Percentiles rank a stretch among this genome's conserved stretches.
Conservation (phyloP, 2,888 invertebrate species). For the Melinopterus prodromus region DNA sequence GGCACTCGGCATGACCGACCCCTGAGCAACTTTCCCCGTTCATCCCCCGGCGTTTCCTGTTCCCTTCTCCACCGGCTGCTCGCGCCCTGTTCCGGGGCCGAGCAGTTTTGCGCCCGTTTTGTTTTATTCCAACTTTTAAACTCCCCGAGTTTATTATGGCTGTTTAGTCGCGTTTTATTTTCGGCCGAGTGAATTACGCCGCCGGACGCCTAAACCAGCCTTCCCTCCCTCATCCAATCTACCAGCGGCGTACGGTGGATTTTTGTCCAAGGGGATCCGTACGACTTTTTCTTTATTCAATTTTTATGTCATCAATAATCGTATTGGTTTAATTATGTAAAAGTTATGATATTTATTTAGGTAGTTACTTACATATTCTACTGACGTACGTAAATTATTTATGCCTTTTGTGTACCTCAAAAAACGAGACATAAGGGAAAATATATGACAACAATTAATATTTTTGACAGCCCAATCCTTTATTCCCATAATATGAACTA, state of each 20-base stretch:
- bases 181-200: conserved; percentile 22
- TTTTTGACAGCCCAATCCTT: too few species aligned
- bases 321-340: too few species aligned
- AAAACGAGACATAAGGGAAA: too few species aligned
- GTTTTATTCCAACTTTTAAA: conserved; percentile 38
- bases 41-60: conserved; percentile 17
- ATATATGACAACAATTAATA: too few species aligned
- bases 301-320: too few species aligned
- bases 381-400: too few species aligned
- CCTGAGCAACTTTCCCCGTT: background rate
- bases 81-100: background rate
- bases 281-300: too few species aligned
- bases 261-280: background rate
- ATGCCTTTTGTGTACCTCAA: too few species aligned
- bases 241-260: background rate
- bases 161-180: conserved; percentile 35
- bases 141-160: conserved; percentile 35
- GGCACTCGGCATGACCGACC: background rate
- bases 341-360: too few species aligned
- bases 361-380: too few species aligned
- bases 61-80: conserved; percentile 11
- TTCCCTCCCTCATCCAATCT: background rate
- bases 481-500: too few species aligned
- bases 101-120: conserved; percentile 26
- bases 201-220: background rate